Evolutionary conservation across 2,888 invertebrate genomes (phyloP).

Genomic region (Sesamia inferens): DNA sequence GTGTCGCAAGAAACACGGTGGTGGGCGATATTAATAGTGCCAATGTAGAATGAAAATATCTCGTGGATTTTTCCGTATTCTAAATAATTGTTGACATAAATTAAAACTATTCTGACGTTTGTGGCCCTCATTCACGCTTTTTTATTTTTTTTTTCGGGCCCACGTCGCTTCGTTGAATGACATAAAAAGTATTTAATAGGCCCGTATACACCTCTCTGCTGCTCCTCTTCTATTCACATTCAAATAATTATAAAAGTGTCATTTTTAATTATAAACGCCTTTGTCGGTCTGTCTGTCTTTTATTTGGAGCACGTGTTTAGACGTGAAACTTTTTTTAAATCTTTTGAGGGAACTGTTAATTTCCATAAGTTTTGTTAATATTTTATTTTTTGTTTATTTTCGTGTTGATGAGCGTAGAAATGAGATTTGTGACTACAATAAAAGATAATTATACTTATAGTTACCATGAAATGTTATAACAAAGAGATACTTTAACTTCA

Average conservation of each 20-base stretch:
- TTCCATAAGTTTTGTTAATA: constrained; percentile 51
- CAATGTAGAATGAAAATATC: constrained; percentile 69
- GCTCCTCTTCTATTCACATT: constrained; percentile 69
- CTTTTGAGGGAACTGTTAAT: constrained; percentile 47
- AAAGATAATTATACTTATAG: constrained; percentile 14
- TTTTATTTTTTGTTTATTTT: constrained; percentile 40
- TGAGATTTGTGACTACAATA: constrained; percentile 24
- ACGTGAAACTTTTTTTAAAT: constrained; percentile 39
- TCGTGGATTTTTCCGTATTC: constrained; percentile 70
- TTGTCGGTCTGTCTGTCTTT: constrained; percentile 77
- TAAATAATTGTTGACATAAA: constrained; percentile 77
- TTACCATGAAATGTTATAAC: constrained; percentile 4
- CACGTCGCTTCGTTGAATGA: constrained; percentile 53
- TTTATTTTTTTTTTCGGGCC: constrained; percentile 61
- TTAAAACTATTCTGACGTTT: constrained; percentile 79
- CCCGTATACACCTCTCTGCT: constrained; percentile 66
- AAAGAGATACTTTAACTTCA: constrained; percentile 21
- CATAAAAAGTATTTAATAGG: constrained; percentile 73
- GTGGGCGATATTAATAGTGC: constrained; percentile 73
- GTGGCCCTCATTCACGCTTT: constrained; percentile 73
- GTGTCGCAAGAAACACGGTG: constrained; percentile 49
- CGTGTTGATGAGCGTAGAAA: constrained; percentile 25
- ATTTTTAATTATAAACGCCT: constrained; percentile 83
- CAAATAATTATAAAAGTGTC: constrained; percentile 83
- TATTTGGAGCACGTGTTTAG: constrained; percentile 66